phyloP scores from a whole-genome alignment of 2,888 invertebrate species.

The Micoletzkya japonica region DNA sequence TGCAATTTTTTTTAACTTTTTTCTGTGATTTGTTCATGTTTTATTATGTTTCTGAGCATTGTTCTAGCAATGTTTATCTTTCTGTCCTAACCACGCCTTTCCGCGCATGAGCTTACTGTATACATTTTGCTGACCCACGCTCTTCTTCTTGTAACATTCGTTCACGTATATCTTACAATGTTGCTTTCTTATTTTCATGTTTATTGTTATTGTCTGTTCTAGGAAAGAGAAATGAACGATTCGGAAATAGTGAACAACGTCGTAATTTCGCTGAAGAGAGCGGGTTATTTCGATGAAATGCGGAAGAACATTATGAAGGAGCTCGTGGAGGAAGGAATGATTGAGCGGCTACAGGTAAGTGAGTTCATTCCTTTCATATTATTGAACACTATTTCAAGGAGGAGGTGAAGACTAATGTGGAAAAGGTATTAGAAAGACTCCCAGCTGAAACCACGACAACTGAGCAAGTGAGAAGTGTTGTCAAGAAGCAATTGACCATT shows the following conservation, averaged over 20 bases:
- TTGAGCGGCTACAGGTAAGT: constrained; percentile 13
- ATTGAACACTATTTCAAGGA: not conserved
- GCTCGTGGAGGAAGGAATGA: not conserved
- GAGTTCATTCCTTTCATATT: not conserved
- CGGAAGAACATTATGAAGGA: constrained; percentile 8
- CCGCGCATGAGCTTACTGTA: too few species aligned
- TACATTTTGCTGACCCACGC: too few species aligned
- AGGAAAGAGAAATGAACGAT: not conserved
- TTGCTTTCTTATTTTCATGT: too few species aligned
- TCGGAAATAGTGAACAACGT: not conserved
- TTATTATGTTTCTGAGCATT: too few species aligned
- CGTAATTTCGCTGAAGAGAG: constrained; percentile 6
- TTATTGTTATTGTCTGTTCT: too few species aligned
- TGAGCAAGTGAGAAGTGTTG: not conserved
- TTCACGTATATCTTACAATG: too few species aligned
- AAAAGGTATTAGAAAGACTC: not conserved
- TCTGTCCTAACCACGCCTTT: too few species aligned
- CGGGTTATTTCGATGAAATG: constrained; percentile 20
- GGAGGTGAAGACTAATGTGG: constrained; percentile 10
- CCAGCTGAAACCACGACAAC: not conserved
- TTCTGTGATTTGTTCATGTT: too few species aligned
- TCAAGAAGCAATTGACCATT: not conserved
- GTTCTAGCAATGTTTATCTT: too few species aligned
- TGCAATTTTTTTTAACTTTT: too few species aligned
- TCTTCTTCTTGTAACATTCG: too few species aligned